A percentile compares a stretch with the other conserved stretches of the same genome.
These are phyloP conservation scores for Lysandra bellargus DNA, from an alignment of 2,888 invertebrate species.

Conservation along the genomic window DNA sequence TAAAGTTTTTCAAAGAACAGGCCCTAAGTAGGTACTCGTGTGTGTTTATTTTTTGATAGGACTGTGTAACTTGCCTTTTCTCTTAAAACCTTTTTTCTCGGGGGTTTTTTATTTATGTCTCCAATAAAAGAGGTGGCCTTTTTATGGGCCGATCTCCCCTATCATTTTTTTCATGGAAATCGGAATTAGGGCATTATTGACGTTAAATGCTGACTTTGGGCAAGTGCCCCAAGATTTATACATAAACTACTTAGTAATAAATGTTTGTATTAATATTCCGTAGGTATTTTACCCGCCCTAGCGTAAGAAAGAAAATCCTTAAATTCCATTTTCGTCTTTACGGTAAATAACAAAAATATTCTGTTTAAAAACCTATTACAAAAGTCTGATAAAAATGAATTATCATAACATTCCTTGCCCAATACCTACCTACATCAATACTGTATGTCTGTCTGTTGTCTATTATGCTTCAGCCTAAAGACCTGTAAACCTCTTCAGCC, in stretches of 20 bases:
- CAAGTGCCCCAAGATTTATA: background rate
- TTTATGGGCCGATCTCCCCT: slow-evolving; percentile 55
- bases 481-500: too few species aligned
- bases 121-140: slow-evolving; percentile 72
- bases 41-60: slow-evolving; percentile 79
- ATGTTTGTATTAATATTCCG: too few species aligned
- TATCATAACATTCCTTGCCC: too few species aligned
- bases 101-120: slow-evolving; percentile 62
- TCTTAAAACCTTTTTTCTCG: slow-evolving; percentile 59
- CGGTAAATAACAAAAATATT: too few species aligned
- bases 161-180: slow-evolving; percentile 72
- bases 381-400: too few species aligned
- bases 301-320: too few species aligned
- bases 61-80: slow-evolving; percentile 73
- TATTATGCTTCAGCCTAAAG: too few species aligned
- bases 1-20: slow-evolving; percentile 71
- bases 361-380: too few species aligned
- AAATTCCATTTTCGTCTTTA: too few species aligned
- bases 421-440: too few species aligned
- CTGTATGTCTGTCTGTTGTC: too few species aligned
- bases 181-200: slow-evolving; percentile 46
- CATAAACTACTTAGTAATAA: background rate
- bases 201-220: background rate
- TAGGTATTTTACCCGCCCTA: too few species aligned
- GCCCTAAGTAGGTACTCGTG: slow-evolving; percentile 74